Conservation (phyloP, 2,113 vertebrate species). For the Megalops atlanticus region DNA sequence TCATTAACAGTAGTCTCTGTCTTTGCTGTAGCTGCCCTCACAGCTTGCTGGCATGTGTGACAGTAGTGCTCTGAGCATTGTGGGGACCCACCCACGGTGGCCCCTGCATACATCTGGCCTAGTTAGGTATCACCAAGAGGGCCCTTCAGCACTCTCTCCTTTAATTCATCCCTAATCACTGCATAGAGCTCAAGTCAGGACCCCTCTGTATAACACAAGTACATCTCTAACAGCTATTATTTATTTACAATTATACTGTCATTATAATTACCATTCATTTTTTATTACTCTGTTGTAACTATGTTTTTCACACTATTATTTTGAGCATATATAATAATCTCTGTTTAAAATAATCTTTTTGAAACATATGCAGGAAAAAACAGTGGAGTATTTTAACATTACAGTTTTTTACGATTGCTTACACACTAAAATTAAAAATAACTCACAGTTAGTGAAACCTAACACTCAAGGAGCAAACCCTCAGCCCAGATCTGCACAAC, state of each 20-base stretch:
- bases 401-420: no score
- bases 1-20: slow-evolving; percentile 66
- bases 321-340: background rate
- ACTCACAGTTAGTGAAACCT: no score
- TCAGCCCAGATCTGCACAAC: no score
- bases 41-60: slow-evolving; percentile 60
- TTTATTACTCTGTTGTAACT: slow-evolving; percentile 1
- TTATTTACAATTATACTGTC: slow-evolving; percentile 7
- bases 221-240: background rate
- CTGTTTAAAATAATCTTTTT: background rate
- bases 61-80: slow-evolving; percentile 55
- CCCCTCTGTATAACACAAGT: background rate
- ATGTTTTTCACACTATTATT: background rate
- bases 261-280: background rate
- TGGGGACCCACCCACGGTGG: slow-evolving; percentile 48
- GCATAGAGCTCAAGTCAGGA: slow-evolving; percentile 13
- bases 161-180: slow-evolving; percentile 32
- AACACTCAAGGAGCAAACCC: no score
- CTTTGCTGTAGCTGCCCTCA: slow-evolving; percentile 74
- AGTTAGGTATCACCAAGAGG: slow-evolving; percentile 39
- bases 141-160: slow-evolving; percentile 44
- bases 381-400: no score
- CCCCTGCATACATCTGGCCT: slow-evolving; percentile 56
- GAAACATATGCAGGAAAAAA: background rate
- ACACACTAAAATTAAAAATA: no score